These are phyloP conservation scores for Brassicogethes aeneus DNA, from an alignment of 2,888 invertebrate species.

Conservation along the genomic window DNA sequence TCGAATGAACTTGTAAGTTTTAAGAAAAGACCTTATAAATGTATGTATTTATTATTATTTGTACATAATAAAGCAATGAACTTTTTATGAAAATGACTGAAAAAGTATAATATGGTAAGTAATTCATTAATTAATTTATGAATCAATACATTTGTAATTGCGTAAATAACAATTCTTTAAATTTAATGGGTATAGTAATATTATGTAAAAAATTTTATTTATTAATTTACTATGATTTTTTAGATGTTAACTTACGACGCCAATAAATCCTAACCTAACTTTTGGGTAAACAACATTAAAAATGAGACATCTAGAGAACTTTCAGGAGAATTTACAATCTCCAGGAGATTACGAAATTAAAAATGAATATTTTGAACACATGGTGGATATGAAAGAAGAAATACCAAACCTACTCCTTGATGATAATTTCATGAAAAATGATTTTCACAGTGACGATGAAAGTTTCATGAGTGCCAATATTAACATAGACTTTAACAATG, in stretches of 20 bases:
- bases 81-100: too few species aligned
- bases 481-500: slow-evolving; percentile 17
- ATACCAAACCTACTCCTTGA: slow-evolving; percentile 20
- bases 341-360: slow-evolving; percentile 6
- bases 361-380: slow-evolving; percentile 19
- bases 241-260: background rate
- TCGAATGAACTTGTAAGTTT: too few species aligned
- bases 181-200: too few species aligned
- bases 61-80: too few species aligned
- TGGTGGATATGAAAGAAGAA: slow-evolving; percentile 23
- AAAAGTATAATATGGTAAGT: too few species aligned
- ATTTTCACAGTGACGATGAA: slow-evolving; percentile 22
- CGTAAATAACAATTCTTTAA: background rate
- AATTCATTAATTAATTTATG: too few species aligned
- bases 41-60: background rate
- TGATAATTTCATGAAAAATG: slow-evolving; percentile 18
- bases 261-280: slow-evolving; percentile 8
- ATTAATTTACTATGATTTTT: background rate
- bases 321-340: slow-evolving; percentile 9
- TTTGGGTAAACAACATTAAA: slow-evolving; percentile 7
- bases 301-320: slow-evolving; percentile 15
- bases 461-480: slow-evolving; percentile 15
- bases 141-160: background rate
- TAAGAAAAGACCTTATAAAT: background rate
- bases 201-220: background rate